phyloP scores from a whole-genome alignment of 1,140 invertebrate species.

The Drosophila sechellia region DNA sequence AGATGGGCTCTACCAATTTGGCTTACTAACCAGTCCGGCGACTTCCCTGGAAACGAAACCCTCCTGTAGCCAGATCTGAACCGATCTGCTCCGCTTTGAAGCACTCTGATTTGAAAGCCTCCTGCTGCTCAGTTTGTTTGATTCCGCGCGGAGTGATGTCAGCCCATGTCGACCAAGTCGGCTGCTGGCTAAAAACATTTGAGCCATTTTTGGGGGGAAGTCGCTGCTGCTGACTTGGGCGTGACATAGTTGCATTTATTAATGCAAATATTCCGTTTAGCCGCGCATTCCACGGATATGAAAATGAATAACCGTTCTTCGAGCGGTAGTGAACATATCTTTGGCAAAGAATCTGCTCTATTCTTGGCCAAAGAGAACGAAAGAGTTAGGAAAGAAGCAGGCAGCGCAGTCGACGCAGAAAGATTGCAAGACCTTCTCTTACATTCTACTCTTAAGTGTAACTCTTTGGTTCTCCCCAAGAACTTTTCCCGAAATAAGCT shows the following conservation, averaged over 20 bases:
- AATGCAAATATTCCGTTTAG: slow-evolving; percentile 75
- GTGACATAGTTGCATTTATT: slow-evolving; percentile 81
- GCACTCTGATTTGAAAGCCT: slow-evolving; percentile 40
- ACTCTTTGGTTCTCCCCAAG: slow-evolving; percentile 10
- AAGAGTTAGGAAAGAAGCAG: slow-evolving; percentile 6
- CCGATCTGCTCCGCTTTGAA: slow-evolving; percentile 17
- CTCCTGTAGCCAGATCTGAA: slow-evolving; percentile 1
- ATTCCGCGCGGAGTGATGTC: slow-evolving; percentile 61
- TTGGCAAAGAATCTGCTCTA: slow-evolving; percentile 8
- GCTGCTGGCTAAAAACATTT: slow-evolving; percentile 57
- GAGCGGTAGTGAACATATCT: slow-evolving; percentile 40
- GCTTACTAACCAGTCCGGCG: slow-evolving; percentile 13
- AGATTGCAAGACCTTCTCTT: slow-evolving; percentile 16
- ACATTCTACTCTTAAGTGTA: slow-evolving; percentile 29
- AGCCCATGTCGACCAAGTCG: slow-evolving; percentile 42
- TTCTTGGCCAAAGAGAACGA: slow-evolving; percentile 13
- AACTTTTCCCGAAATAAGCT: slow-evolving; percentile 54
- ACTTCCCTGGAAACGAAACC: slow-evolving; percentile 20
- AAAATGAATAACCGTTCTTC: slow-evolving; percentile 68
- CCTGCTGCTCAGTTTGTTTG: slow-evolving; percentile 69
- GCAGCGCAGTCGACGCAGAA: slow-evolving; percentile 11
- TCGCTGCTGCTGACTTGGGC: slow-evolving; percentile 65
- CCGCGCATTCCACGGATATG: slow-evolving; percentile 64
- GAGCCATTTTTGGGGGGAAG: slow-evolving; percentile 62
- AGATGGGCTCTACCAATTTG: slow-evolving; percentile 47